A percentile compares a stretch with the other conserved stretches of the same genome.
These are phyloP conservation scores for Leguminivora glycinivorella DNA, from an alignment of 1,140 invertebrate genomes.

Conservation along the genomic window DNA sequence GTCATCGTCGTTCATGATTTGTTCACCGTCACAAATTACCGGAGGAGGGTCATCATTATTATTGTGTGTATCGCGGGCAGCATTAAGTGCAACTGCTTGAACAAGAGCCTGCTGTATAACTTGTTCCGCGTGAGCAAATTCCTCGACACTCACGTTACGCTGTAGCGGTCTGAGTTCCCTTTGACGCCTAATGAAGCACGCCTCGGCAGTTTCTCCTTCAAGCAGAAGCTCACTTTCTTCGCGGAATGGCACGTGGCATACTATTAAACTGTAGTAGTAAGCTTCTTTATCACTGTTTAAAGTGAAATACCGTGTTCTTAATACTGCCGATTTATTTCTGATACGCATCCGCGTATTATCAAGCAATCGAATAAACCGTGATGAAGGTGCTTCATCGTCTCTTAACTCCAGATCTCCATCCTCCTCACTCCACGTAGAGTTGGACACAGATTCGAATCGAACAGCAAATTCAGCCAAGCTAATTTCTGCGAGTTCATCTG, in stretches of 20 bases:
- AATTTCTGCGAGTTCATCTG: conserved; percentile 33
- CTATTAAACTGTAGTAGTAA: conserved; percentile 33
- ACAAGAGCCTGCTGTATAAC: conserved; percentile 39
- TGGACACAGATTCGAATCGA: conserved; percentile 30
- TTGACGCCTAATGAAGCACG: conserved; percentile 38
- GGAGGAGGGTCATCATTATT: too few species aligned
- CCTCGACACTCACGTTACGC: conserved; percentile 31
- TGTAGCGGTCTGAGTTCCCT: conserved; percentile 31
- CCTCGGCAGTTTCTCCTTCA: conserved; percentile 34
- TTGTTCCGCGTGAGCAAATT: conserved; percentile 38
- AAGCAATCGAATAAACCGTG: conserved; percentile 33
- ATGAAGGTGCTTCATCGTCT: conserved; percentile 29
- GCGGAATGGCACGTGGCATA: conserved; percentile 32
- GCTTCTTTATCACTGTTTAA: conserved; percentile 41
- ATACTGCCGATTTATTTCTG: conserved; percentile 38
- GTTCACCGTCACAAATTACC: conserved; percentile 33
- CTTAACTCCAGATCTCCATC: conserved; percentile 38
- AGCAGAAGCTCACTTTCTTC: conserved; percentile 27
- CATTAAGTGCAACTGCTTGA: conserved; percentile 34
- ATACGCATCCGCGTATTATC: conserved; percentile 45
- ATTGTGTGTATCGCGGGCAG: conserved; percentile 31
- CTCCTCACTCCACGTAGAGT: conserved; percentile 34
- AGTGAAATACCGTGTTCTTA: conserved; percentile 42
- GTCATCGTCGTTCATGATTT: conserved; percentile 35
- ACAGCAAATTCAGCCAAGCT: conserved; percentile 41